phyloP scores from a whole-genome alignment of 2,113 vertebrate species.

The Passer montanus region DNA sequence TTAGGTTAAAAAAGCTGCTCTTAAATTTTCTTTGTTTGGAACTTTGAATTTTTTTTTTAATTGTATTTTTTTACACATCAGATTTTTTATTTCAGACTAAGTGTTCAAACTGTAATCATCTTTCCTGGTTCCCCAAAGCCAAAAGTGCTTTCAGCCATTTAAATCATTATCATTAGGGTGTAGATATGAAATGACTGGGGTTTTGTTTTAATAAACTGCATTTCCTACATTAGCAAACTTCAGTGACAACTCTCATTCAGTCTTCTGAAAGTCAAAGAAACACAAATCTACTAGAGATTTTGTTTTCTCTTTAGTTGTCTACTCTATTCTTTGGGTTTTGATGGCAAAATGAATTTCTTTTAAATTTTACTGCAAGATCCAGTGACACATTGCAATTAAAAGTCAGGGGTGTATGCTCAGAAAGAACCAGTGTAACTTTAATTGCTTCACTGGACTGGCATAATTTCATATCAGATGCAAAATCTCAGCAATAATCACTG shows the following conservation, averaged over 20 bases:
- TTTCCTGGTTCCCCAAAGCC: neutral
- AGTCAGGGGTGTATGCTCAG: neutral
- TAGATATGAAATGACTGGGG: neutral
- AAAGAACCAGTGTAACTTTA: neutral
- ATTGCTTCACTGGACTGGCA: neutral
- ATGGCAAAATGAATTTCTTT: neutral
- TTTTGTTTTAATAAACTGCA: neutral
- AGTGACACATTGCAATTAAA: neutral
- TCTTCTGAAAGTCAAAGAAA: neutral
- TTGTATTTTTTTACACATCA: neutral
- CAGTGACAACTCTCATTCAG: neutral
- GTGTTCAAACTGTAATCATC: neutral
- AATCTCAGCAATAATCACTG: neutral
- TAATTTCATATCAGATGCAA: neutral
- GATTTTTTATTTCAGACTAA: neutral
- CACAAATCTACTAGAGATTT: neutral
- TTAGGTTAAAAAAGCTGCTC: neutral
- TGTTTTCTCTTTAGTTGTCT: neutral
- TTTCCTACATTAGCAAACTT: neutral
- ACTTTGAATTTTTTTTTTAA: neutral
- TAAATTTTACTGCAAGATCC: neutral
- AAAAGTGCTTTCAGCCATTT: neutral
- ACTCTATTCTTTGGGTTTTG: neutral
- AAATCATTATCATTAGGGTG: neutral
- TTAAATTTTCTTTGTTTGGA: neutral